Conservation (phyloP, 2,888 invertebrate species). For the Ormyrus pomaceus region DNA sequence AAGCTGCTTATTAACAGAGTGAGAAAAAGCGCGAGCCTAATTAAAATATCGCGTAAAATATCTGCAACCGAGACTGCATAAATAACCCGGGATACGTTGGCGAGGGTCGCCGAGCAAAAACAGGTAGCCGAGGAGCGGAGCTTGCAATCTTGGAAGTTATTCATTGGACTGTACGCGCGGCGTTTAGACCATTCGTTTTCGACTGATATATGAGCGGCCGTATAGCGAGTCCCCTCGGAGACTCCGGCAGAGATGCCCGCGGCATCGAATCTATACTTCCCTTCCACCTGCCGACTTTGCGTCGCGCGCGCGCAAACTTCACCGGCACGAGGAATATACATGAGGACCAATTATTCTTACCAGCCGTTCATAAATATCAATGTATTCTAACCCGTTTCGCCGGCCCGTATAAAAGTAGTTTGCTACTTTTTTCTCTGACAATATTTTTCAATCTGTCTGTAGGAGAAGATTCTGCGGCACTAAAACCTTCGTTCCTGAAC, state of each 20-base stretch:
- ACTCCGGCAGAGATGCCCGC: too few species aligned
- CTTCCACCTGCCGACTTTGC: too few species aligned
- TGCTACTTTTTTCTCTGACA: not conserved
- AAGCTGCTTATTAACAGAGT: not conserved
- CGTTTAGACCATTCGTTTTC: constrained; percentile 67
- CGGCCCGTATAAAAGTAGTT: not conserved
- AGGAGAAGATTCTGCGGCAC: too few species aligned
- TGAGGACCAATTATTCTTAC: constrained; percentile 69
- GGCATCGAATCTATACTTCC: too few species aligned
- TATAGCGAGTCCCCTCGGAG: constrained; percentile 16
- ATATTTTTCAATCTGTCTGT: too few species aligned
- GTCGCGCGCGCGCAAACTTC: too few species aligned
- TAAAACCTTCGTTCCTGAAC: too few species aligned
- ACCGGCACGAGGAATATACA: constrained; percentile 1
- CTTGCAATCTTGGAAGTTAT: constrained; percentile 59
- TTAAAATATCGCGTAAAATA: constrained; percentile 33
- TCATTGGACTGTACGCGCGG: constrained; percentile 60
- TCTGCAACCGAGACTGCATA: too few species aligned
- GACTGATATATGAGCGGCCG: constrained; percentile 65
- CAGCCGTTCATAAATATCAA: constrained; percentile 70
- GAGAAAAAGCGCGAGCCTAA: constrained; percentile 5
- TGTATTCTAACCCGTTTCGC: constrained; percentile 52
- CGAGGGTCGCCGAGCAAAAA: not conserved
- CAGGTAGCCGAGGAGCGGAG: constrained; percentile 19
- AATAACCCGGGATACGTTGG: too few species aligned